phyloP scores from a whole-genome alignment of 2,888 invertebrate genomes.

The Amiota mariae region DNA sequence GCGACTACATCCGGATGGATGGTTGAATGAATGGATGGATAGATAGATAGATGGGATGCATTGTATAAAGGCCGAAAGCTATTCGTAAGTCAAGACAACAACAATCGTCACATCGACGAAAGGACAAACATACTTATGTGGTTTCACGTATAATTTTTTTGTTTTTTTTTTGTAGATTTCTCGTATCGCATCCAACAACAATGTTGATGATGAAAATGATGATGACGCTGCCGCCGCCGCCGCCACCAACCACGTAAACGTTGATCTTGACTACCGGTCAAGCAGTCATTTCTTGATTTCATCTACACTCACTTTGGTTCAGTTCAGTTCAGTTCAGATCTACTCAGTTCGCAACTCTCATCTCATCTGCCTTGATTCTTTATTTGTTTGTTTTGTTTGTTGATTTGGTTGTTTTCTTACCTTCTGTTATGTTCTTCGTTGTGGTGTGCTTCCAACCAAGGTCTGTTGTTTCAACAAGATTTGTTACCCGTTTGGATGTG shows the following conservation, averaged over 20 bases:
- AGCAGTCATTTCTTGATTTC: background rate
- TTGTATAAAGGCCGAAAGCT: too few species aligned
- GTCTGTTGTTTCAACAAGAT: background rate
- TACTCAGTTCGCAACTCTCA: conserved; percentile 1
- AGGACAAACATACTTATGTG: background rate
- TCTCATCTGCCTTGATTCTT: background rate
- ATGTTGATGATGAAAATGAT: background rate
- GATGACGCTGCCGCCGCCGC: background rate
- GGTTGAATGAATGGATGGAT: background rate
- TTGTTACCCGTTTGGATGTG: conserved; percentile 3
- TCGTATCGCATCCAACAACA: background rate
- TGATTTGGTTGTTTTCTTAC: background rate
- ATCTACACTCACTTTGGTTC: background rate
- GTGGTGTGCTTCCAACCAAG: background rate
- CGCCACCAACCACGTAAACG: background rate
- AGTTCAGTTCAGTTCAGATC: background rate
- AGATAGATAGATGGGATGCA: too few species aligned
- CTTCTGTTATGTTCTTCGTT: background rate
- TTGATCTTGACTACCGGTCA: conserved; percentile 19
- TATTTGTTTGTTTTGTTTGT: conserved; percentile 3
- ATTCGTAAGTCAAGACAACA: background rate
- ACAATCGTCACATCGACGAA: background rate
- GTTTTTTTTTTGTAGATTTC: background rate
- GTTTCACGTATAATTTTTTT: background rate
- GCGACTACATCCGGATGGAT: background rate